phyloP scores from a whole-genome alignment of 2,113 vertebrate species.

The Willisornis vidua region DNA sequence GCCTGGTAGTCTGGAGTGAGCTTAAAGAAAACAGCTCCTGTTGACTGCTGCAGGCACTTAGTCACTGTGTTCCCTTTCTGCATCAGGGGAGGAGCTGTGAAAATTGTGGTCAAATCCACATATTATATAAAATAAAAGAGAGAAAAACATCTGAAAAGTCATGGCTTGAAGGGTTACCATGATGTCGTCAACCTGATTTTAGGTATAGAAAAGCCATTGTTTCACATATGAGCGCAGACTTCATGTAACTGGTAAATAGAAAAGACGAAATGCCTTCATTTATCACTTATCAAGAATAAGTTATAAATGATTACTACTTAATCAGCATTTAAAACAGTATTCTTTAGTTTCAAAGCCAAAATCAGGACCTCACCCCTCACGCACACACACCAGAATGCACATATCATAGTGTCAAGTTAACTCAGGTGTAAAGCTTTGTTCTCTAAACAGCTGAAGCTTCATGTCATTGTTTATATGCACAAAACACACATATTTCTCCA shows the following conservation, averaged over 20 bases:
- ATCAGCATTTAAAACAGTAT: background rate
- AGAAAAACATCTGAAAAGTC: background rate
- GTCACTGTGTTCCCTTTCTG: conserved; percentile 4
- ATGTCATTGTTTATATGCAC: conserved; percentile 26
- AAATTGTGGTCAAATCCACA: conserved; percentile 19
- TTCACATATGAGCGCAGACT: background rate
- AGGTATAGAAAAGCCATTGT: background rate
- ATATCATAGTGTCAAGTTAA: background rate
- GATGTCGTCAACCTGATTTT: background rate
- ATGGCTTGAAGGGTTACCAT: background rate
- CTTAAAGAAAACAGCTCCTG: conserved; percentile 17
- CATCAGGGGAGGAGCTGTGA: conserved; percentile 23
- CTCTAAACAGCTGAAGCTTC: conserved; percentile 27
- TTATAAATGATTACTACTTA: background rate
- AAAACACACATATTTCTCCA: conserved; percentile 41
- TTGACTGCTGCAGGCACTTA: conserved; percentile 9
- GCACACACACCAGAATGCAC: background rate
- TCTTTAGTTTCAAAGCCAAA: background rate
- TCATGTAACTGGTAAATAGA: background rate
- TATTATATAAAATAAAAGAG: background rate
- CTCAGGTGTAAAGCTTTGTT: conserved; percentile 44
- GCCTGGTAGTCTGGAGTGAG: background rate
- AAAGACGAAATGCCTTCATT: background rate
- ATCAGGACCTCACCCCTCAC: background rate
- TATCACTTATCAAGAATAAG: background rate